A percentile compares a stretch with the other conserved stretches of the same genome.
phyloP scores from a whole-genome alignment of 1,140 invertebrate genomes.

The Zaprionus capensis region DNA sequence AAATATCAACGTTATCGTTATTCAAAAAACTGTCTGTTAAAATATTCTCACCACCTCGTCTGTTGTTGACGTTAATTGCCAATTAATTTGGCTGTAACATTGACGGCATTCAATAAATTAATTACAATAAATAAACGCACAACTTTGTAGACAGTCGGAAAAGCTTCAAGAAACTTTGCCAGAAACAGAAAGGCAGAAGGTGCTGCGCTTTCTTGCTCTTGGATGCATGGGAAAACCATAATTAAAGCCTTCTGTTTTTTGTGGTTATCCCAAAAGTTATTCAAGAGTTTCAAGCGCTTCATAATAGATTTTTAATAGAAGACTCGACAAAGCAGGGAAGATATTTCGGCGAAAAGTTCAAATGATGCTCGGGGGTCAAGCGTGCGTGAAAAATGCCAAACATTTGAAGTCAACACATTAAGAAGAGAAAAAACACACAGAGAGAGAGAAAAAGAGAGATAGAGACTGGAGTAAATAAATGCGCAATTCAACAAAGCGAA shows the following conservation, averaged over 20 bases:
- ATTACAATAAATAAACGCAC: slow-evolving; percentile 35
- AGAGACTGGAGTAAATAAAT: slow-evolving; percentile 37
- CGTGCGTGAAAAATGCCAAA: slow-evolving; percentile 52
- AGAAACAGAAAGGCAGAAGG: background rate
- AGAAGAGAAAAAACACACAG: background rate
- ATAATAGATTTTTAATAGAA: background rate
- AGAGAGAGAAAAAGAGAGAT: background rate
- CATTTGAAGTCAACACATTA: slow-evolving; percentile 44
- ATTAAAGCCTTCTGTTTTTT: background rate
- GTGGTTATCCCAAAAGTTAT: background rate
- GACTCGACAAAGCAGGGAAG: background rate
- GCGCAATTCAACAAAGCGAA: slow-evolving; percentile 49
- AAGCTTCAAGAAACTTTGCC: background rate
- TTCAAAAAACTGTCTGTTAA: background rate
- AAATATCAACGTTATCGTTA: slow-evolving; percentile 2
- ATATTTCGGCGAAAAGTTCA: slow-evolving; percentile 8
- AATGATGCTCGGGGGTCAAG: slow-evolving; percentile 36
- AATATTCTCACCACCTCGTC: background rate
- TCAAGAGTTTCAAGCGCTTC: background rate
- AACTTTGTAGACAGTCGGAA: background rate
- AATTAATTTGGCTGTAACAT: slow-evolving; percentile 68
- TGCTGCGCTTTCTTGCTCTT: background rate
- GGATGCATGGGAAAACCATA: background rate
- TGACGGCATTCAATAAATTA: slow-evolving; percentile 49
- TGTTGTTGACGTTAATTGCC: slow-evolving; percentile 66